These are phyloP conservation scores for Verasper variegatus DNA, from an alignment of 2,113 vertebrate species.

Conservation along the genomic window DNA sequence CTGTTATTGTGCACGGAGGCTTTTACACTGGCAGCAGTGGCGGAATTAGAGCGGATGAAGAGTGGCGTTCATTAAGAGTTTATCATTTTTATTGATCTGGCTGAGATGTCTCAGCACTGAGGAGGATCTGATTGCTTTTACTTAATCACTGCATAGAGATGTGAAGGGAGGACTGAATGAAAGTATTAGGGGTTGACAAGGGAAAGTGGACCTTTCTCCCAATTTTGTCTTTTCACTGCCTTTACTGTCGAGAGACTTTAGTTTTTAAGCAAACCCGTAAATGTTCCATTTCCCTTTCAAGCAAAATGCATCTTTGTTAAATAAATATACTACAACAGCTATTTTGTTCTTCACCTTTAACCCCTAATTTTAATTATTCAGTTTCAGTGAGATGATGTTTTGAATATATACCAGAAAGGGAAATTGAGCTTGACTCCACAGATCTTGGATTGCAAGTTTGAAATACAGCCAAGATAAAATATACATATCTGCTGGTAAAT, in stretches of 20 bases:
- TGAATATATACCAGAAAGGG: neutral
- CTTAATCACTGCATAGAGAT: conserved; percentile 56
- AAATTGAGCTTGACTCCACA: neutral
- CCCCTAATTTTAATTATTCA: neutral
- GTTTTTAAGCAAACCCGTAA: neutral
- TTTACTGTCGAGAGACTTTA: neutral
- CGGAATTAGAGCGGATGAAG: conserved; percentile 58
- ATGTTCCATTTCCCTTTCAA: neutral
- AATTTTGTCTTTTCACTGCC: neutral
- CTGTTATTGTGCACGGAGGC: conserved; percentile 59
- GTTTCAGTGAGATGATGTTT: neutral
- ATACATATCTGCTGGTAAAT: conserved; percentile 5
- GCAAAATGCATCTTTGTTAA: neutral
- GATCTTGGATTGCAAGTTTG: neutral
- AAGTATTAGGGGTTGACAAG: neutral
- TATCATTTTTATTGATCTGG: conserved; percentile 76
- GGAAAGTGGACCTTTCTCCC: conserved; percentile 23
- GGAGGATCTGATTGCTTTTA: conserved; percentile 66
- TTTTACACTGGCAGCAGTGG: conserved; percentile 50
- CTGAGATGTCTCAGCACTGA: conserved; percentile 64
- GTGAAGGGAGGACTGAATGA: conserved; percentile 28
- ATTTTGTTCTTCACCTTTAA: neutral
- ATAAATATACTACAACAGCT: no score
- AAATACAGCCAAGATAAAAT: conserved; percentile 28
- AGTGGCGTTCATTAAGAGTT: conserved; percentile 68